phyloP scores from a whole-genome alignment of 2,888 invertebrate genomes.

The Cephalotes varians region DNA sequence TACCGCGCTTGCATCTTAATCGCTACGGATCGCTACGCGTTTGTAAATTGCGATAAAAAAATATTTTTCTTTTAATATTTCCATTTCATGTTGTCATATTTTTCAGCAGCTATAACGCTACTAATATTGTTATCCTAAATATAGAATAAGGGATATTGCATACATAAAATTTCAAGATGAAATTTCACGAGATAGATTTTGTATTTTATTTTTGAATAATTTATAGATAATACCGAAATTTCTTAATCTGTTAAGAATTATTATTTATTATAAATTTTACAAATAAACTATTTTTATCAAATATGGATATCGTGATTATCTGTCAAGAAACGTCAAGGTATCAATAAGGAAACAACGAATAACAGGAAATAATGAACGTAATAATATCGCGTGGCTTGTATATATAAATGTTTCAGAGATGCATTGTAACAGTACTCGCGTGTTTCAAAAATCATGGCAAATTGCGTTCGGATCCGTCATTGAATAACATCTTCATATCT shows the following conservation, averaged over 20 bases:
- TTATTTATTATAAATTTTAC: background rate
- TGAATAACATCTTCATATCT: slow-evolving; percentile 9
- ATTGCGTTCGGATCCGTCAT: background rate
- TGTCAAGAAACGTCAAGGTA: background rate
- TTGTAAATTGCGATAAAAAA: background rate
- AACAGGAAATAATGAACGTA: too few relatives aligned
- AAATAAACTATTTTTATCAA: background rate
- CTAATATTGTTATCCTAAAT: background rate
- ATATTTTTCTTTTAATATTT: background rate
- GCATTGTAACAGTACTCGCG: background rate
- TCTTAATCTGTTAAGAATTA: background rate
- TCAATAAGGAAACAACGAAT: background rate
- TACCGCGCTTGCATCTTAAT: slow-evolving; percentile 12
- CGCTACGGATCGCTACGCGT: background rate
- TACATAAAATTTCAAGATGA: background rate
- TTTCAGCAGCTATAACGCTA: background rate
- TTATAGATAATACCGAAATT: background rate
- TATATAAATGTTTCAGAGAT: background rate
- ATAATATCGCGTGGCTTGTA: background rate
- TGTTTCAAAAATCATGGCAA: background rate
- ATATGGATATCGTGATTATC: background rate
- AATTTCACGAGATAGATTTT: background rate
- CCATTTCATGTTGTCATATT: background rate
- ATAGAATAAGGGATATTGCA: background rate
- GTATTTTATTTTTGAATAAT: background rate